phyloP scores from a whole-genome alignment of 2,113 vertebrate species.

The Ia io region DNA sequence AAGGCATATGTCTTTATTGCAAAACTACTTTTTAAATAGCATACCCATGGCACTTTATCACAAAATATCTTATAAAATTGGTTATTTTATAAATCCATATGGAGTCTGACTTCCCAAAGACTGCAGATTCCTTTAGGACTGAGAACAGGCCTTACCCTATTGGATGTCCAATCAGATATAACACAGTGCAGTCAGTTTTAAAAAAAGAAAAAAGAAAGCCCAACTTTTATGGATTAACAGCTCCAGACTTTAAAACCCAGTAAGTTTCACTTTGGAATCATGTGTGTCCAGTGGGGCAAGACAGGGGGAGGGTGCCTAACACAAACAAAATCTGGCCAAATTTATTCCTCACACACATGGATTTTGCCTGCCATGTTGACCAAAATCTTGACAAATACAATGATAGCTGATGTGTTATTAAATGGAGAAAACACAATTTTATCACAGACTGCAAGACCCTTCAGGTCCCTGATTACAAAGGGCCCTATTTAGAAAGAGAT shows the following conservation, averaged over 20 bases:
- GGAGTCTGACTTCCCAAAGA: background rate
- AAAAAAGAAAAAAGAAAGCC: background rate
- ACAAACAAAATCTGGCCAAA: conserved; percentile 52
- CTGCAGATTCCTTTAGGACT: background rate
- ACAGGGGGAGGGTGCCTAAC: background rate
- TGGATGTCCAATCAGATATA: background rate
- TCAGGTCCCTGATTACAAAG: conserved; percentile 82
- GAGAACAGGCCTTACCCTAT: background rate
- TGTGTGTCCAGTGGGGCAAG: background rate
- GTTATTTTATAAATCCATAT: background rate
- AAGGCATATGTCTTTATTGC: background rate
- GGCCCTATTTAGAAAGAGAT: conserved; percentile 82
- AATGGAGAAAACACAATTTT: conserved; percentile 68
- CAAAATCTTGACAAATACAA: conserved; percentile 67
- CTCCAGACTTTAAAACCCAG: background rate
- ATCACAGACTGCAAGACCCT: conserved; percentile 72
- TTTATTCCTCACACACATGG: conserved; percentile 58
- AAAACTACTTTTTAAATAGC: background rate
- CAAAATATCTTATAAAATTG: background rate
- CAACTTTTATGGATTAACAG: background rate
- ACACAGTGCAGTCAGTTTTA: background rate
- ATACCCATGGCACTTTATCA: background rate
- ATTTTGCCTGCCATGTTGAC: conserved; percentile 39
- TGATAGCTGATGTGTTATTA: background rate
- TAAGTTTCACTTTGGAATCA: conserved; percentile 31